Conservation (phyloP, 2,113 vertebrate species). For the Grallaria varia region DNA sequence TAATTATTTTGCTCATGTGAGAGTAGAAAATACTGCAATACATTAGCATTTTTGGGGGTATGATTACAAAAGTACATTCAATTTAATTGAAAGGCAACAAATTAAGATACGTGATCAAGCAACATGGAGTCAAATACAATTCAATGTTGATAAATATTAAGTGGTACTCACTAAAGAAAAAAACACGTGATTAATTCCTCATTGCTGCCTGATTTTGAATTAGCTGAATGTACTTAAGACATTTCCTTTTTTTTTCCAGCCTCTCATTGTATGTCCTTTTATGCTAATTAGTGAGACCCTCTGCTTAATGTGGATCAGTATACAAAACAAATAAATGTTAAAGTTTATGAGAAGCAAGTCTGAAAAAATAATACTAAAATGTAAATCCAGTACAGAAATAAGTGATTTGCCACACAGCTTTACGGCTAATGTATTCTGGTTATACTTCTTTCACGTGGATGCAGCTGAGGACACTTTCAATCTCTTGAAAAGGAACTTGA, state of each 20-base stretch:
- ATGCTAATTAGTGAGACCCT: conserved; percentile 6
- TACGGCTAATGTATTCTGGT: neutral
- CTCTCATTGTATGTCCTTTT: neutral
- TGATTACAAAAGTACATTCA: neutral
- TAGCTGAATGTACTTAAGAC: neutral
- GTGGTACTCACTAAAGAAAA: neutral
- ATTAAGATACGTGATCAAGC: neutral
- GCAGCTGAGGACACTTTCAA: neutral
- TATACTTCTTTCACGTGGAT: neutral
- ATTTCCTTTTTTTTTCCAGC: neutral
- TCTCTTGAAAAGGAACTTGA: neutral
- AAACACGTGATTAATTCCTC: neutral
- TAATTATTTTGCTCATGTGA: neutral
- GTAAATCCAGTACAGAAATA: neutral
- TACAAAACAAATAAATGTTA: neutral
- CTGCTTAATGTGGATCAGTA: neutral
- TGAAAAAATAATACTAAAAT: neutral
- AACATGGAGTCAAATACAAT: neutral
- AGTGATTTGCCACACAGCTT: neutral
- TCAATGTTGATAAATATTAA: conserved; percentile 11
- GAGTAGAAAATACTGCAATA: neutral
- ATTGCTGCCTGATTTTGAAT: conserved; percentile 10
- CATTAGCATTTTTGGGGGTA: neutral
- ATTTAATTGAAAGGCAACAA: neutral
- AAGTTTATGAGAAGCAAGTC: neutral